These are phyloP conservation scores for Trogon surrucura DNA, from an alignment of 2,113 vertebrate genomes.

Conservation along the genomic window DNA sequence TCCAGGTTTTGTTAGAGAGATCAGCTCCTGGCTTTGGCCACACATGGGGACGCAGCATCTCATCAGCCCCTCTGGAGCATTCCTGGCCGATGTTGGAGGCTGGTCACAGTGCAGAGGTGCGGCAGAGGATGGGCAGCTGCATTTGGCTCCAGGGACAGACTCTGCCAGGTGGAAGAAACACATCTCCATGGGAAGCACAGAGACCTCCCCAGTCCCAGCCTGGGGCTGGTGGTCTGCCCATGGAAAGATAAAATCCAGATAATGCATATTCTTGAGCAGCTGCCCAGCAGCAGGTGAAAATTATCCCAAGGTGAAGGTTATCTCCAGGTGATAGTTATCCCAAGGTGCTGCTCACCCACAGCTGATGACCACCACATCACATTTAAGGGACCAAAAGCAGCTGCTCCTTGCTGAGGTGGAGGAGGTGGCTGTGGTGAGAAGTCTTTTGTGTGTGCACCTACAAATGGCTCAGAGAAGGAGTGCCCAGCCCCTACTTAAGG, in stretches of 20 bases:
- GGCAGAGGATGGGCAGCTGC: accelerated
- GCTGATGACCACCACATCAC: neutral
- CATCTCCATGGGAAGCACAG: neutral
- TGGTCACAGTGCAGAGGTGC: accelerated
- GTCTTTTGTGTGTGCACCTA: neutral
- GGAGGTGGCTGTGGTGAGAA: neutral
- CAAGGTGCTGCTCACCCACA: neutral
- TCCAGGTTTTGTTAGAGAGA: neutral
- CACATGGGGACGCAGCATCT: accelerated
- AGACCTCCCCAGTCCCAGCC: neutral
- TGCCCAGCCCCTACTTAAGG: neutral
- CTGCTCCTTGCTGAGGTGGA: neutral
- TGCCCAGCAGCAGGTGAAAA: neutral
- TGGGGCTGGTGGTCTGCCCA: neutral
- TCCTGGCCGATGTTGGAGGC: neutral
- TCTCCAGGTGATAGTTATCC: no score
- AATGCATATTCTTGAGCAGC: accelerated
- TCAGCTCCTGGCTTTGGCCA: neutral
- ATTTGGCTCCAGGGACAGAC: neutral
- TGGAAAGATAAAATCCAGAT: neutral
- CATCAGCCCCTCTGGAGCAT: neutral
- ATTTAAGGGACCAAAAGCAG: neutral
- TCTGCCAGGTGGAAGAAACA: neutral
- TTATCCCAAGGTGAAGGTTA: no score
- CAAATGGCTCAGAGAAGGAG: neutral